A percentile compares a stretch with the other conserved stretches of the same genome.
Conservation (phyloP, 2,888 invertebrate genomes). For the Fabriciana adippe region DNA sequence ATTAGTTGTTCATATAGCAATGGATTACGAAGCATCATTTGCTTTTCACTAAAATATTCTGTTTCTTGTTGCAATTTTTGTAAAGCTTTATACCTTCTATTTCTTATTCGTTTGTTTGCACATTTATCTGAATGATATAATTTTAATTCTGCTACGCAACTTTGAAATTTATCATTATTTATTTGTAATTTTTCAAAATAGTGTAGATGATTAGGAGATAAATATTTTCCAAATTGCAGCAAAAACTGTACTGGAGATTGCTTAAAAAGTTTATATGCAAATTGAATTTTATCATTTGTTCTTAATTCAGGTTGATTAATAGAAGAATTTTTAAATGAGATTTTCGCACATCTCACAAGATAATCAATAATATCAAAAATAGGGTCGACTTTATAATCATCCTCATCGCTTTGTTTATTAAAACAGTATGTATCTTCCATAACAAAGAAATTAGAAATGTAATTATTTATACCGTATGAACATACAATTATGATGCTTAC, state of each 20-base stretch:
- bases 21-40: slow-evolving; percentile 97
- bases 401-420: slow-evolving; percentile 31
- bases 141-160: slow-evolving; percentile 84
- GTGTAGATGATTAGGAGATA: slow-evolving; percentile 85
- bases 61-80: slow-evolving; percentile 86
- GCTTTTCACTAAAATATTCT: slow-evolving; percentile 93
- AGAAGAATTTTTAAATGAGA: slow-evolving; percentile 92
- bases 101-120: slow-evolving; percentile 84
- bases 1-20: slow-evolving; percentile 94
- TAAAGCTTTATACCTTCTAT: slow-evolving; percentile 91
- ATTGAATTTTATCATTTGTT: slow-evolving; percentile 85
- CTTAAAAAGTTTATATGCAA: slow-evolving; percentile 84
- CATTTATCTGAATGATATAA: slow-evolving; percentile 78
- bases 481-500: too few species aligned
- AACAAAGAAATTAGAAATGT: neutral
- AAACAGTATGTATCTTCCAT: slow-evolving; percentile 25
- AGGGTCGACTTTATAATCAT: slow-evolving; percentile 57
- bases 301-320: slow-evolving; percentile 88
- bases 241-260: slow-evolving; percentile 88
- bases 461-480: too few species aligned
- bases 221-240: slow-evolving; percentile 87
- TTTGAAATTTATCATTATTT: slow-evolving; percentile 38
- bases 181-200: slow-evolving; percentile 82
- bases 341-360: slow-evolving; percentile 82
- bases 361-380: slow-evolving; percentile 83